Percentiles rank a stretch among this genome's conserved stretches.
phyloP scores from a whole-genome alignment of 1,140 invertebrate genomes.

The Aphelenchoides besseyi region DNA sequence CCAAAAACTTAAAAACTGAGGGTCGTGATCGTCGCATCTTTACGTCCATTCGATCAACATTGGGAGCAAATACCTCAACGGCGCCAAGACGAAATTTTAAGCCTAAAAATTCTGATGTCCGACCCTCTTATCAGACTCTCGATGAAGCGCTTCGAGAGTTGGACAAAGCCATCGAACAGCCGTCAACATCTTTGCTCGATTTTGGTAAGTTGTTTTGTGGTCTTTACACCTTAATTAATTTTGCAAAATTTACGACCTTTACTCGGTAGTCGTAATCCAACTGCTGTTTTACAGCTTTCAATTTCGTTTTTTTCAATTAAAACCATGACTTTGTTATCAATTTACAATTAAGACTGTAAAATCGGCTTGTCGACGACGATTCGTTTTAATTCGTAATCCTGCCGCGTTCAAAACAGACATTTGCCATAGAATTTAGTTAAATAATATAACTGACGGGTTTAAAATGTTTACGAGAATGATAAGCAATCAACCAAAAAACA shows the following conservation, averaged over 20 bases:
- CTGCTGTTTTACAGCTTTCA: conserved; percentile 1
- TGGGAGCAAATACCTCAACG: background rate
- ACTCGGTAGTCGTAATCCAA: background rate
- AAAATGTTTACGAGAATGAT: too few relatives aligned
- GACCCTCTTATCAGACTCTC: background rate
- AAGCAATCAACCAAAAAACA: conserved; percentile 8
- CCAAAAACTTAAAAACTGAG: too few relatives aligned
- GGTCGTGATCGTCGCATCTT: conserved; percentile 6
- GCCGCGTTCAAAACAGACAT: too few relatives aligned
- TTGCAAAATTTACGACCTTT: background rate
- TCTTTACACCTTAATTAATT: conserved; percentile 10
- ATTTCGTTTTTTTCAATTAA: background rate
- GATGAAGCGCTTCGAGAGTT: conserved; percentile 6
- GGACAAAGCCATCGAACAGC: conserved; percentile 11
- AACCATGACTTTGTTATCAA: too few relatives aligned
- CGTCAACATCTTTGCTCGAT: background rate
- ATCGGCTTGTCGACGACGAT: too few relatives aligned
- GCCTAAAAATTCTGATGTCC: background rate
- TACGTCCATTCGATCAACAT: background rate
- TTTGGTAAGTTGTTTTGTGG: conserved; percentile 8
- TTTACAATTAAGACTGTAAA: too few relatives aligned
- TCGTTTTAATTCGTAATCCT: too few relatives aligned
- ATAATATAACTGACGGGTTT: too few relatives aligned
- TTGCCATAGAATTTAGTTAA: too few relatives aligned
- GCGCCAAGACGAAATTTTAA: background rate